Evolutionary conservation across 1,140 invertebrate genomes (phyloP), one percentile per base, ranked within the genome.

Genomic region (Magallana ariakensis): DNA sequence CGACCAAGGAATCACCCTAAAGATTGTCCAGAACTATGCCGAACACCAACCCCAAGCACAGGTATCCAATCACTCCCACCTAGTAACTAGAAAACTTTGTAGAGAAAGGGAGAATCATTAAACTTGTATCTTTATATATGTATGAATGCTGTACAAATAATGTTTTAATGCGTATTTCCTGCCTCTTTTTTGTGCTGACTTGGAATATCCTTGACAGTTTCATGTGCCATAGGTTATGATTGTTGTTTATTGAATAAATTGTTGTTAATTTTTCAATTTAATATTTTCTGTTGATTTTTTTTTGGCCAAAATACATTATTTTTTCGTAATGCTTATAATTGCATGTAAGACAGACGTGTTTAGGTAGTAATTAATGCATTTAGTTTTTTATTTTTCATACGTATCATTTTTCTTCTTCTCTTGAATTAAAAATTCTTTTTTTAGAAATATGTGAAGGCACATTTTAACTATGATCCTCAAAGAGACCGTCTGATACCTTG

Each of bases 391-490:
- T 46, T 46, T 46, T 46, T 46, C 33, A 46, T 46, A 2, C 10
- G 1, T 46, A 46, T 46, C 33, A 46, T 46, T 46, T n/a, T 33
- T 15, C 58, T 33, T 16, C 15, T 13, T 13, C 5, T 75, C 9
- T 85, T 60, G 26, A 16, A 56, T 33, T 33, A 70, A 5, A 82
- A 9, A 1, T 60, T 62, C 19, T 62, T 81, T 26, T 80, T 84
- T 54, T 90, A 99, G 98, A 97, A 98, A 94, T 99, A 98, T 94
- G 97, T 99, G 97, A 96, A 98, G 95, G 97, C 98, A 10, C 95
- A 99, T 19, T 99, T 98, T 95, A 96, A 97, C 90, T 99, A 99
- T 94, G 96, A 98, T 93, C 98, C 99, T 9, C 95, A 96, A 90
- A 97, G 98, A 93, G 98, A 99, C 93, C 97, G 97, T 3, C 94